Conservation (phyloP, 2,113 vertebrate species). For the Microtus oregoni region DNA sequence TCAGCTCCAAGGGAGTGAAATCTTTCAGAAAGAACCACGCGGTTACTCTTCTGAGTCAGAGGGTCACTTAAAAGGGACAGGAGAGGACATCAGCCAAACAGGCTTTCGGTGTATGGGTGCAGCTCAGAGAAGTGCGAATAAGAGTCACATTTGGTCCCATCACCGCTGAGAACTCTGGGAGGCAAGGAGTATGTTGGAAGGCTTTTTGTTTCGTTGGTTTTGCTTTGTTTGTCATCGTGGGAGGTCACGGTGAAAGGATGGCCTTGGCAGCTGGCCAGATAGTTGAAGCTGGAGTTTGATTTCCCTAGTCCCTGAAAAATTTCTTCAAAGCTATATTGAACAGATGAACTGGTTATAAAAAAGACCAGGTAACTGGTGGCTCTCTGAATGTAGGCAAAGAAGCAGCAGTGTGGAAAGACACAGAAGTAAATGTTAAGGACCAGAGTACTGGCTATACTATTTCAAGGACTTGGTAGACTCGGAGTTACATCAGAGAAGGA, state of each 20-base stretch:
- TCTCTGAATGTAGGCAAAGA: background rate
- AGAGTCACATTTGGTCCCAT: background rate
- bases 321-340: background rate
- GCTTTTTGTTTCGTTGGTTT: background rate
- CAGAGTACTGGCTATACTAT: background rate
- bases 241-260: background rate
- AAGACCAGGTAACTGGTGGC: background rate
- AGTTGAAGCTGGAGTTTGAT: background rate
- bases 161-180: background rate
- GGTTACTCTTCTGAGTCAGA: background rate
- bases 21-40: background rate
- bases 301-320: background rate
- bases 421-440: background rate
- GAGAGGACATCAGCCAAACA: background rate
- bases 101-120: background rate
- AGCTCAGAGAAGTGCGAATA: background rate
- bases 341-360: background rate
- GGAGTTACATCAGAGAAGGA: background rate
- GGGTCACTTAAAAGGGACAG: background rate
- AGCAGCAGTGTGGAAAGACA: background rate
- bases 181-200: background rate
- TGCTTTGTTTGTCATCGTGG: background rate
- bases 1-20: constrained; percentile 18
- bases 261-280: background rate
- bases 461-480: background rate